Percentiles rank a stretch among this genome's conserved stretches.
Conservation (phyloP, 1,140 invertebrate species). For the Drosophila dunni region DNA sequence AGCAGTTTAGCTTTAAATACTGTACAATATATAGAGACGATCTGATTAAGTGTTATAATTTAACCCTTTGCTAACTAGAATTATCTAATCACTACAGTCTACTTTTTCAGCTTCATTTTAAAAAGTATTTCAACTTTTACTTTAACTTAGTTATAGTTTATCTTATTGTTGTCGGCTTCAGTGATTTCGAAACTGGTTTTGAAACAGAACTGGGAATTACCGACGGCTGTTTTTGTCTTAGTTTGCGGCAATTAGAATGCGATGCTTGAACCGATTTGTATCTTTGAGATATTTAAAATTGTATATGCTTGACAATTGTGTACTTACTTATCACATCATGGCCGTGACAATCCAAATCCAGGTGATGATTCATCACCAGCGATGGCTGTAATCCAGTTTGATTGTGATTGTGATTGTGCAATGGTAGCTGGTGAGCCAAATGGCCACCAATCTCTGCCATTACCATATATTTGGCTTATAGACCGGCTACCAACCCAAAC, state of each 20-base stretch:
- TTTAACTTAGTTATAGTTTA: constrained; percentile 1
- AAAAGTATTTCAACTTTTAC: background rate
- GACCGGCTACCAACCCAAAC: constrained; percentile 62
- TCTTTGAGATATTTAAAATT: background rate
- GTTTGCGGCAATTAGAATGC: background rate
- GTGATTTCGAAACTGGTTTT: constrained; percentile 29
- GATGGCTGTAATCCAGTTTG: constrained; percentile 86
- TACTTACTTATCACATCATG: constrained; percentile 85
- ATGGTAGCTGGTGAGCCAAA: constrained; percentile 87
- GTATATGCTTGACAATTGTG: background rate
- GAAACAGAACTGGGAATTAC: constrained; percentile 19
- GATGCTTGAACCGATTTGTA: constrained; percentile 25
- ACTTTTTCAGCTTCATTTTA: background rate
- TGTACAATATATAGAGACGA: too few species aligned
- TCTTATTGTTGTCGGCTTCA: constrained; percentile 7
- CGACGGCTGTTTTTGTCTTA: constrained; percentile 25
- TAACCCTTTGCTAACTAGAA: too few species aligned
- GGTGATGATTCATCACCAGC: constrained; percentile 87
- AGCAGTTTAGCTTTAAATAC: too few species aligned
- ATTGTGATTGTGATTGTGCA: constrained; percentile 86
- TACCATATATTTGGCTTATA: constrained; percentile 86
- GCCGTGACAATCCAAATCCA: constrained; percentile 85
- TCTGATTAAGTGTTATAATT: too few species aligned
- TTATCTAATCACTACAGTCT: too few species aligned
- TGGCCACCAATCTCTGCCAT: constrained; percentile 87